phyloP scores from a whole-genome alignment of 2,113 vertebrate species.

The Aptenodytes forsteri region DNA sequence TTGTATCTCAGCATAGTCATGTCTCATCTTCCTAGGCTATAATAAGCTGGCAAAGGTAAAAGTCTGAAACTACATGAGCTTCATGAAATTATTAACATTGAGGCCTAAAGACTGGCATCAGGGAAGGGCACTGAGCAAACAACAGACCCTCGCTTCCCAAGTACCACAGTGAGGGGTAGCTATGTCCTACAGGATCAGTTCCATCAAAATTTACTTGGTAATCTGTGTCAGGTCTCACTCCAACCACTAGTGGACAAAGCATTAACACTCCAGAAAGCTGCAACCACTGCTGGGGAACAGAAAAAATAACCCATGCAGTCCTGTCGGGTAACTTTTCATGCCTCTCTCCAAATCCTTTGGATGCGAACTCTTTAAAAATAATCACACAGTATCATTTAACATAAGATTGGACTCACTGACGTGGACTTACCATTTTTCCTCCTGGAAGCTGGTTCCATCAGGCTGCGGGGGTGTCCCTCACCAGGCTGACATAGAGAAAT shows the following conservation, averaged over 20 bases:
- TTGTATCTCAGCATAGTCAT: slow-evolving; percentile 64
- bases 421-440: not conserved
- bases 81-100: slow-evolving; percentile 34
- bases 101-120: not conserved
- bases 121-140: not conserved
- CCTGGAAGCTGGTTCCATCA: not conserved
- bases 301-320: not conserved
- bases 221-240: not conserved
- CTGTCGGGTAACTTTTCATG: not conserved
- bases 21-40: slow-evolving; percentile 62
- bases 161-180: not conserved
- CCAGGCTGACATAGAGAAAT: not conserved
- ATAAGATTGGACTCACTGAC: not conserved
- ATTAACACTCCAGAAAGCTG: not conserved
- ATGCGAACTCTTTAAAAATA: not conserved
- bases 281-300: not conserved
- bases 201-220: not conserved
- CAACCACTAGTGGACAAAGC: not conserved
- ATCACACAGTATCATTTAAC: not conserved
- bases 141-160: not conserved
- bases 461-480: not conserved
- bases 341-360: not conserved
- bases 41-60: slow-evolving; percentile 50
- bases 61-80: slow-evolving; percentile 19
- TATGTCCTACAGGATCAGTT: not conserved